Evolutionary conservation across 2,888 invertebrate genomes (phyloP).

Genomic region (Saturnia japonica): DNA sequence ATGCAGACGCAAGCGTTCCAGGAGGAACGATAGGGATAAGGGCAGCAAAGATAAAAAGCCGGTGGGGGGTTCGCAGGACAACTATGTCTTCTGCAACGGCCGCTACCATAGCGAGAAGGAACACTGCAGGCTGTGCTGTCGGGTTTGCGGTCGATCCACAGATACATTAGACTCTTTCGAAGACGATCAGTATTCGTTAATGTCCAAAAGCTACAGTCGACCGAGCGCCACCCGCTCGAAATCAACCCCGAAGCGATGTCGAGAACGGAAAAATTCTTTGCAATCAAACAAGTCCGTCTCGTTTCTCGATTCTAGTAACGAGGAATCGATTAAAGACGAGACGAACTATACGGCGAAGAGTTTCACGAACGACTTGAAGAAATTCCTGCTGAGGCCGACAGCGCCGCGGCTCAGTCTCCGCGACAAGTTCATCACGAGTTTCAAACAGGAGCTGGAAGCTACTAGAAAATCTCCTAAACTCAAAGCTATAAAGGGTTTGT

Average conservation of each 20-base stretch:
- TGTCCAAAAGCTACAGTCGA: slow-evolving; percentile 63
- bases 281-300: slow-evolving; percentile 78
- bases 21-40: slow-evolving; percentile 39
- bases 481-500: slow-evolving; percentile 75
- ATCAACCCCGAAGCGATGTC: slow-evolving; percentile 42
- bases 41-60: slow-evolving; percentile 37
- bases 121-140: slow-evolving; percentile 70
- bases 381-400: slow-evolving; percentile 71
- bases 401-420: slow-evolving; percentile 70
- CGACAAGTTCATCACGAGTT: slow-evolving; percentile 74
- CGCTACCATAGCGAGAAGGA: slow-evolving; percentile 64
- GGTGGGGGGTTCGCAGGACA: slow-evolving; percentile 45
- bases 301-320: slow-evolving; percentile 72
- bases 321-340: slow-evolving; percentile 68
- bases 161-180: slow-evolving; percentile 70
- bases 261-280: slow-evolving; percentile 69
- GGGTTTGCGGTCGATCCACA: slow-evolving; percentile 63
- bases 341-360: slow-evolving; percentile 78
- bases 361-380: slow-evolving; percentile 77
- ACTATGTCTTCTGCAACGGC: slow-evolving; percentile 66
- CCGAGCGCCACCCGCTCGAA: slow-evolving; percentile 50
- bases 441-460: slow-evolving; percentile 75
- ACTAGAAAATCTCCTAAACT: slow-evolving; percentile 74
- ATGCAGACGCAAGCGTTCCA: slow-evolving; percentile 55
- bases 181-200: slow-evolving; percentile 66